Evolutionary conservation across 1,140 invertebrate species (phyloP), one percentile per base, ranked within the genome.

Genomic region (Procambarus clarkii): DNA sequence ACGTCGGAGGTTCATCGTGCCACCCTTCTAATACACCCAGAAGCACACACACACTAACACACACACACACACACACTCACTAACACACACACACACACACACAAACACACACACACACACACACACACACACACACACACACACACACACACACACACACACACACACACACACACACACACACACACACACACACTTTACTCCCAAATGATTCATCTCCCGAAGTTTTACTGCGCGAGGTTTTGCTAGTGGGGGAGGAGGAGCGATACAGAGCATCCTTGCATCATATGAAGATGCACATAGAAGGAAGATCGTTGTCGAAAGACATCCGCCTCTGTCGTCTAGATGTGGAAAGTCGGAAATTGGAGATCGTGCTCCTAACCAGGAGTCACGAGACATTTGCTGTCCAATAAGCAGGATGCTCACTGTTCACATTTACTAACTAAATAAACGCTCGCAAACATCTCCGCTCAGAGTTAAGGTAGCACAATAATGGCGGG

Each of bases 371-470:
- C 7, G n/a, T 9, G 87, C 64, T 58, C 87, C 21, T 81, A 81
- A 76, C 58, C 80, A 64, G 71, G 79, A 89, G 80, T 89, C 87
- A 89, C 79, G 87, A 89, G 87, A 60, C 78, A 81, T 81, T 82
- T 89, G 79, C 79, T 58, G 79, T 89, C 87, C 87, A 89, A 89
- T 89, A 89, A 81, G 87, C 87, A 89, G 80, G 87, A 76, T 89
- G 81, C 83, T 89, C 87, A 82, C 44, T 50, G 87, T 89, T 89
- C 87, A 89, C 87, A 89, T 89, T 89, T 89, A 81, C 87, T 89
- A 81, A 89, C 87, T 89, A 89, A 89, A 89, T 89, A 89, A 83
- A 89, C 78, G 83, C 80, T 81, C 58, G 77, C 60, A 76, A 89
- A 89, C 79, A 82, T 89, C 79, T 60, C 79, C 76, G 46, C 48